Conservation (phyloP, 2,888 invertebrate genomes). For the Syrphus vitripennis region DNA sequence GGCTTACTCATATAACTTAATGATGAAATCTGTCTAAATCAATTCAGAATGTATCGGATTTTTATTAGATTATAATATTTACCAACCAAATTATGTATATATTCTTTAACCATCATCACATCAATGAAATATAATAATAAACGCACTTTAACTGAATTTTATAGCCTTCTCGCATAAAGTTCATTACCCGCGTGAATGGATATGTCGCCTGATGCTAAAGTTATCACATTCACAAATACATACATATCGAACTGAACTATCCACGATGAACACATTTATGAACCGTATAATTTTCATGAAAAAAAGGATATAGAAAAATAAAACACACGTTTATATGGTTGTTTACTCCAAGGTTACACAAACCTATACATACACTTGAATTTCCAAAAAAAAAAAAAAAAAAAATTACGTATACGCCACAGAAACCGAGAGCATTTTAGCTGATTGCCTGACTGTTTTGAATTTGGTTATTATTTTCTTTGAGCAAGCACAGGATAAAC, state of each 20-base stretch:
- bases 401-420: constrained; percentile 51
- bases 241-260: background rate
- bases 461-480: constrained; percentile 1
- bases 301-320: background rate
- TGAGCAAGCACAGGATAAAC: constrained; percentile 8
- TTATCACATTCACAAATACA: background rate
- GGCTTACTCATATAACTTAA: background rate
- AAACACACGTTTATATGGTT: constrained; percentile 26
- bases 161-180: constrained; percentile 62
- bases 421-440: constrained; percentile 39
- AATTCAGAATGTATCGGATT: background rate
- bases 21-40: background rate
- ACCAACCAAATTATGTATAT: background rate
- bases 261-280: background rate
- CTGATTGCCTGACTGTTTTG: constrained; percentile 57
- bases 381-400: background rate
- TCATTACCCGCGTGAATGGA: constrained; percentile 61
- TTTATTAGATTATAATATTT: constrained; percentile 9
- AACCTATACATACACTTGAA: background rate
- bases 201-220: constrained; percentile 24
- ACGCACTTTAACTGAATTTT: constrained; percentile 53
- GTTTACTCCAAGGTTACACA: constrained; percentile 22
- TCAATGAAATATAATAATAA: background rate
- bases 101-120: background rate
- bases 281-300: background rate